phyloP scores from a whole-genome alignment of 2,797 vertebrate genomes.

The Corythornis leucogaster region DNA sequence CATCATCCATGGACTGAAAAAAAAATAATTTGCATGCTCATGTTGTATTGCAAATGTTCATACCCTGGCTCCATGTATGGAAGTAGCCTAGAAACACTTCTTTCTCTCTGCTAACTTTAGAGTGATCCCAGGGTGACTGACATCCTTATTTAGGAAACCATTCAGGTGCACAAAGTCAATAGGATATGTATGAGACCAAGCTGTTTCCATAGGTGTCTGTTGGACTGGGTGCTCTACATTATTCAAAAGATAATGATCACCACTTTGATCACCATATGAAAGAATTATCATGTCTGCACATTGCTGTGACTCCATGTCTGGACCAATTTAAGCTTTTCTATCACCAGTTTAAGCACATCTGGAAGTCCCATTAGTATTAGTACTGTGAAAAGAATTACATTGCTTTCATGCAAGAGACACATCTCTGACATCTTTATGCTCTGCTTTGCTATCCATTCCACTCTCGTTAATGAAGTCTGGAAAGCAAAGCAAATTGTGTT shows the following conservation, averaged over 20 bases:
- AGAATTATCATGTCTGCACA: neutral
- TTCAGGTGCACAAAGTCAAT: neutral
- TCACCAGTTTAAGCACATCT: neutral
- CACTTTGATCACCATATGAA: neutral
- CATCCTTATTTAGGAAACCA: neutral
- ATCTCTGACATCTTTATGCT: neutral
- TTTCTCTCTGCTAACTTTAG: neutral
- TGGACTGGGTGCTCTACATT: neutral
- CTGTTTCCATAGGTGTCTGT: neutral
- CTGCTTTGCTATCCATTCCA: neutral
- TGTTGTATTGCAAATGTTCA: neutral
- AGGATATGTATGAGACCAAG: neutral
- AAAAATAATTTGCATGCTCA: neutral
- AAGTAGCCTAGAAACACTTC: neutral
- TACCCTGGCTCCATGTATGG: neutral
- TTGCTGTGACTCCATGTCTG: neutral
- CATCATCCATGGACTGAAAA: neutral
- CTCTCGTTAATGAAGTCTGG: neutral
- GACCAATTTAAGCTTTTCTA: neutral
- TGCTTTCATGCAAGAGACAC: neutral
- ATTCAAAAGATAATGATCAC: neutral
- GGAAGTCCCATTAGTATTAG: neutral
- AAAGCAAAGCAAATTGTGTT: neutral
- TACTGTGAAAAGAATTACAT: neutral
- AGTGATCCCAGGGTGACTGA: neutral